Base-by-base conservation (phyloP, 2,797 vertebrate species). In the Tokudaia muenninki region DNA sequence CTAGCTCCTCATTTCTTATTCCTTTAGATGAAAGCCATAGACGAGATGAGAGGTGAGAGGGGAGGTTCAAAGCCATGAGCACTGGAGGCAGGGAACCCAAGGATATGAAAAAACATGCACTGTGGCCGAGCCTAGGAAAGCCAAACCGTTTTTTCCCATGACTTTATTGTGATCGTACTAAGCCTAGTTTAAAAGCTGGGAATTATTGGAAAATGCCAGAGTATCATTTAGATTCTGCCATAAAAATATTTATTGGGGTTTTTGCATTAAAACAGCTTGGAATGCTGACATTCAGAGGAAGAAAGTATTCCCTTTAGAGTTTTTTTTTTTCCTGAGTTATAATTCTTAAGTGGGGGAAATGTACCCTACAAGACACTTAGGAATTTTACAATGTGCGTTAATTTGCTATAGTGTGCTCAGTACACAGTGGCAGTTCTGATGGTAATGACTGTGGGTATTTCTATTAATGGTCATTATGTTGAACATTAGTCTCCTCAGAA, bases 181-280 rank as follows among this genome's bases (percentile, higher is more conserved):
- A 83, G 34, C 47, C 93, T 94, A 83, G 34, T 92, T 94, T 65
- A 92, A 94, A 96, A 95, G 29, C 37, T 61, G 61, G 26, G 63
- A 75, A 50, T 90, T 83, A 19, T 50, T 92, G 83, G 87, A 80
- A 94, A 92, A 92, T 59, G 34, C 63, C 95, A 74, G 50, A 13
- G 26, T 94, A 41, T 79, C 92, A 87, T 95, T 97, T 92, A 90
- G 92, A 55, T 91, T 94, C 89, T 78, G 57, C 89, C 65, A 81
- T 96, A 94, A 96, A 96, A 96, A 59, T 97, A 97, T 96, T 97
- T 95, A 84, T 91, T 87, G 79, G 91, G 80, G 44, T 81, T 92
- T 92, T 96, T 95, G 63, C 84, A 83, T 92, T 90, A 88, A 75
- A 93, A 95, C 75, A 93, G 50, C 89, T 77, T 87, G 55, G 72